These are phyloP conservation scores for Empidonax traillii DNA, from an alignment of 2,113 vertebrate species.

Conservation along the genomic window DNA sequence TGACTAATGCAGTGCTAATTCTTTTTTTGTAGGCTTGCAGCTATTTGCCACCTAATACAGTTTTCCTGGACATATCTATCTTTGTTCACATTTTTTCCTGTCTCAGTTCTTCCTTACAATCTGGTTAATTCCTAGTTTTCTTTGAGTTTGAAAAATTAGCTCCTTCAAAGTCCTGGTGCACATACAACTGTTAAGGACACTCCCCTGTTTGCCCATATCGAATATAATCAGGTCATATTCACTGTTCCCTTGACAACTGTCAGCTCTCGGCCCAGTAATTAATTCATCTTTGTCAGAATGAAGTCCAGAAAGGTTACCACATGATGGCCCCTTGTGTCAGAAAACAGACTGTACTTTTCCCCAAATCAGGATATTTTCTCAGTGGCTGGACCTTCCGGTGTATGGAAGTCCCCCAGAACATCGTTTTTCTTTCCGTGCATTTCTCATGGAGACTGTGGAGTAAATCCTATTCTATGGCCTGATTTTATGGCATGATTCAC, in stretches of 20 bases:
- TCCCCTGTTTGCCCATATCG: neutral
- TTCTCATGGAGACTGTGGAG: neutral
- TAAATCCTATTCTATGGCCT: neutral
- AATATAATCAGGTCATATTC: neutral
- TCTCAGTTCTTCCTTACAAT: neutral
- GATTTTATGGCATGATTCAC: constrained; percentile 4
- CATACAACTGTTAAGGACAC: neutral
- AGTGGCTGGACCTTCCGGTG: neutral
- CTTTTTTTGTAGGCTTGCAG: neutral
- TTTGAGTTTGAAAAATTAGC: neutral
- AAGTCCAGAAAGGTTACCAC: neutral
- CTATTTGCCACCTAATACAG: neutral
- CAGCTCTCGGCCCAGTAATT: neutral
- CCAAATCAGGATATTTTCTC: neutral
- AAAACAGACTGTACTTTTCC: neutral
- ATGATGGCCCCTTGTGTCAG: neutral
- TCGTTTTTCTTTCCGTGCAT: neutral
- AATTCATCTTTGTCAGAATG: neutral
- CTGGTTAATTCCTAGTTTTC: neutral
- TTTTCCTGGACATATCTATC: neutral
- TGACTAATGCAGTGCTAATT: neutral
- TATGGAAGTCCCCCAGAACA: neutral
- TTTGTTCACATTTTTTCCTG: neutral
- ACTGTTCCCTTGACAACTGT: neutral
- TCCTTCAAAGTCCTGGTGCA: neutral